These are phyloP conservation scores for Thamnophis elegans DNA, from an alignment of 2,797 vertebrate genomes.

Conservation along the genomic window DNA sequence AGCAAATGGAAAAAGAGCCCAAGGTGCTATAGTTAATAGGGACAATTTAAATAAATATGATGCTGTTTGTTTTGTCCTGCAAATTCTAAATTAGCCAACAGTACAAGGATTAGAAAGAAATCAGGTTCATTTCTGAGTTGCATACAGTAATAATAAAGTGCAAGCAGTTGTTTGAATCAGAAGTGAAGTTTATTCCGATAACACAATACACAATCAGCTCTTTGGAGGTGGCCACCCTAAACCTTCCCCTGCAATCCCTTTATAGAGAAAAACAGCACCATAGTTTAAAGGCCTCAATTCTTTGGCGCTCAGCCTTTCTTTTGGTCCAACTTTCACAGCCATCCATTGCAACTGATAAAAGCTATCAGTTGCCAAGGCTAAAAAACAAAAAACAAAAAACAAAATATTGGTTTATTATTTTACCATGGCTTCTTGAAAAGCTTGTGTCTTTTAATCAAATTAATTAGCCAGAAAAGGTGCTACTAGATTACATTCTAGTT, in stretches of 20 bases:
- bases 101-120: not conserved
- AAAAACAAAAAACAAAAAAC: not conserved
- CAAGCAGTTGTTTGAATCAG: not conserved
- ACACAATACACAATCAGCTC: not conserved
- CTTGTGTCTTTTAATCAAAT: not conserved
- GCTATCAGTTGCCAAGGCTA: not conserved
- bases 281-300: no score
- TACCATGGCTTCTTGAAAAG: not conserved
- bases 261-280: not conserved
- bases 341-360: no score
- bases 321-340: no score
- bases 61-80: not conserved
- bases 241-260: not conserved
- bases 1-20: not conserved
- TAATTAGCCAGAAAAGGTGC: not conserved
- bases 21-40: not conserved
- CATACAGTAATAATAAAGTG: not conserved
- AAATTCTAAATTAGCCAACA: not conserved
- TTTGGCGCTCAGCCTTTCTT: no score
- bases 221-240: not conserved
- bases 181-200: not conserved
- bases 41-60: not conserved
- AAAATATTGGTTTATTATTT: not conserved
- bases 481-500: not conserved
- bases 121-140: not conserved